Percentiles rank a stretch among this genome's conserved stretches.
phyloP scores from a whole-genome alignment of 2,888 invertebrate species.

The Nomada hirtipes region DNA sequence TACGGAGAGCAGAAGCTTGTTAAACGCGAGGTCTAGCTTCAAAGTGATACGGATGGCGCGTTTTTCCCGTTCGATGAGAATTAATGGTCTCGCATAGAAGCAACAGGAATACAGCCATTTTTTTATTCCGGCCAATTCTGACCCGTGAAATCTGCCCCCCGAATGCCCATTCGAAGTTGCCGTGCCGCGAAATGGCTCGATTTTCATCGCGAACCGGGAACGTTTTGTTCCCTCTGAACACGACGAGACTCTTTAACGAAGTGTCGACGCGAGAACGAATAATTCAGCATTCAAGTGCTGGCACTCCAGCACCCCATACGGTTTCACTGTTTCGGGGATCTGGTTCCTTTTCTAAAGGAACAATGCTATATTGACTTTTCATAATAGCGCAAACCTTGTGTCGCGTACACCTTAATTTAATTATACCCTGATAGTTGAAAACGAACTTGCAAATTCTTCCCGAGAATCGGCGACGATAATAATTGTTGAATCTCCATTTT shows the following conservation, averaged over 20 bases:
- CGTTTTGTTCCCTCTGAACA: neutral
- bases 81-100: constrained; percentile 36
- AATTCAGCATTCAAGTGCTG: constrained; percentile 11
- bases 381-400: too few species aligned
- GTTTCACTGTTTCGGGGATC: neutral
- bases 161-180: neutral
- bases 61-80: constrained; percentile 51
- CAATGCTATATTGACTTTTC: neutral
- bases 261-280: constrained; percentile 10
- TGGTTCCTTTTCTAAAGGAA: neutral
- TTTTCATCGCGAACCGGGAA: neutral
- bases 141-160: neutral
- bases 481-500: too few species aligned
- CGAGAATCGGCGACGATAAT: too few species aligned
- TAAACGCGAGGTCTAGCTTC: constrained; percentile 47
- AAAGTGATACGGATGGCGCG: constrained; percentile 62
- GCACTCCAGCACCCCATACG: neutral
- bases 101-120: too few species aligned
- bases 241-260: neutral
- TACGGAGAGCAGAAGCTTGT: constrained; percentile 52
- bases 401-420: too few species aligned
- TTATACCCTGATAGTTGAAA: too few species aligned
- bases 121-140: neutral
- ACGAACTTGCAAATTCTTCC: too few species aligned
- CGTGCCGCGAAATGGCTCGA: neutral